Evolutionary conservation across 1,140 invertebrate species (phyloP), one percentile per base, ranked within the genome.

Genomic region (Galendromus occidentalis): DNA sequence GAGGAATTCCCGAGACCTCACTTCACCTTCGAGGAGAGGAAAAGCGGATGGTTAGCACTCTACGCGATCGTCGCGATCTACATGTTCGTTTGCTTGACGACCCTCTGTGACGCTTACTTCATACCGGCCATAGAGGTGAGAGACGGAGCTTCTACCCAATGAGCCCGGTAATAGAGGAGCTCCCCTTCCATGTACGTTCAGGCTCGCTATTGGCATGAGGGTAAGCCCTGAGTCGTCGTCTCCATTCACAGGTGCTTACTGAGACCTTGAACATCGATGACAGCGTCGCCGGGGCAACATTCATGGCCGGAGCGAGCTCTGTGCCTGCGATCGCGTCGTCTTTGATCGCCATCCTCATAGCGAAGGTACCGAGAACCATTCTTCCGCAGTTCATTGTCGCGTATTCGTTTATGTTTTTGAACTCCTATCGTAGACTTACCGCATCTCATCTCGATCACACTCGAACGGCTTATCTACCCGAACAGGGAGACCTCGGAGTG

Each of bases 241-340:
- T 39, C 33, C 33, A 9, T 39, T 39, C 33, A 39, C 33, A 39
- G 33, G 33, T 39, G 4, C 33, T 39, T 9, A 39, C 33, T 4
- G 33, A 39, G 9, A 6, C 33, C 4, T 39, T 39, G 33, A 84
- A 85, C 76, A 78, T 88, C 70, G 85, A 84, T 33, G 90, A 86
- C 30, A 88, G 92, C 74, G 87, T 92, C 20, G 88, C 89, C 9
- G 88, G 89, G 41, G 89, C 89, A 0, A 93, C 89, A 7, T 91
- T 93, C 71, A 91, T 93, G 89, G 89, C 89, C 1, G 89, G 88
- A 12, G 88, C 88, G 44, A 90, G 88, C 70, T 94, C 90, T 0
- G 91, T 91, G 0, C 92, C 92, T 0, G 92, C 95, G 76, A 74
- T 96, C 59, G 91, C 91, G 1, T 93, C 91, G 0, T 87, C 94